These are phyloP conservation scores for Entelurus aequoreus DNA, from an alignment of 2,113 vertebrate genomes.

Conservation along the genomic window DNA sequence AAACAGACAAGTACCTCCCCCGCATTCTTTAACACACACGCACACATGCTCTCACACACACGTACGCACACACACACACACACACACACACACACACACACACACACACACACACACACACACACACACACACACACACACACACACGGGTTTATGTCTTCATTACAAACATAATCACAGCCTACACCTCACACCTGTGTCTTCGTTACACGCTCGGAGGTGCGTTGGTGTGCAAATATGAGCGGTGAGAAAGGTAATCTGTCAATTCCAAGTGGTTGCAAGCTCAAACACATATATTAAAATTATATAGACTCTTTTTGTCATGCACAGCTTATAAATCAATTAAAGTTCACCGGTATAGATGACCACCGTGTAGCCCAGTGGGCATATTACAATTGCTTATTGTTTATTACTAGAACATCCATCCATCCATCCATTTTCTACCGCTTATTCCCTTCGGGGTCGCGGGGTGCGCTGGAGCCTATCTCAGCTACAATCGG, in stretches of 20 bases:
- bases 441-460: too few relatives aligned
- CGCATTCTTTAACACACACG: slow-evolving; percentile 36
- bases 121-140: slow-evolving; percentile 15
- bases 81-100: slow-evolving; percentile 17
- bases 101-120: slow-evolving; percentile 1
- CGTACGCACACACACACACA: background rate
- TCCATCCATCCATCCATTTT: too few relatives aligned
- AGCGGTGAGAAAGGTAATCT: background rate
- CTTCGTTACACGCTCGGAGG: slow-evolving; percentile 39
- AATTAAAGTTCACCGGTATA: background rate
- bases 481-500: too few relatives aligned
- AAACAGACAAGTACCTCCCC: slow-evolving; percentile 48
- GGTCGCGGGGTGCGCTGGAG: too few relatives aligned
- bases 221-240: slow-evolving; percentile 10
- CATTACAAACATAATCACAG: slow-evolving; percentile 54
- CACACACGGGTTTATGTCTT: slow-evolving; percentile 34
- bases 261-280: background rate
- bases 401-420: background rate
- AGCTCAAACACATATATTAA: background rate
- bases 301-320: background rate
- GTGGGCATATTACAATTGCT: background rate
- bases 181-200: slow-evolving; percentile 51
- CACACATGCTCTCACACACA: background rate
- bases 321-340: background rate
- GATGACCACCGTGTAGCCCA: background rate